Base-by-base conservation (phyloP, 2,888 invertebrate species). In the Spodoptera exigua region DNA sequence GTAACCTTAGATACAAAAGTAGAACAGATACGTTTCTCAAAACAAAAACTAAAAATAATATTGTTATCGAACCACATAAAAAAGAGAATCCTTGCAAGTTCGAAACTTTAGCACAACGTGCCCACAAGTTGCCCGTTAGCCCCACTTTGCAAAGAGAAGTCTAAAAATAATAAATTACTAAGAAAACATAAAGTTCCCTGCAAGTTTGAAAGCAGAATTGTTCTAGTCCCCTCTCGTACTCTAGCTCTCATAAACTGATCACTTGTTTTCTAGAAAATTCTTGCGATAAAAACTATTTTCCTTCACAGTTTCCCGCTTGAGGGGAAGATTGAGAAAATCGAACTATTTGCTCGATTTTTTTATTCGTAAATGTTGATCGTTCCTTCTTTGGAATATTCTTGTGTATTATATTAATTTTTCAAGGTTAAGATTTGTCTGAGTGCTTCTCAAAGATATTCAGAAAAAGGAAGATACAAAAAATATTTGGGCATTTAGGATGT, bases 121-220 rank as follows among this genome's bases (percentile, higher is more conserved):
- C 10, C 10, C 7, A 35, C 7, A 12, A 11, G n/a, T 36, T n/a
- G 17, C 46, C 16, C 49, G 34, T 17, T 14, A 37, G 40, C 14
- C 14, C 64, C 36, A 44, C 17, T 52, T 45, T 14, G 11, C 11
- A 18, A 17, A 40, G 9, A n/a, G 2, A 34, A 52, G 39, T 45
- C 66, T 65, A 14, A 61, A 68, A 72, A 76, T 61, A 61, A 75
- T 53, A 68, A 64, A 72, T 72, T 68, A 69, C 61, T 34, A 40
- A 61, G 64, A 59, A 68, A 68, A 61, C 46, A 53, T 53, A 56
- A 76, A 76, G 53, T 64, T 60, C 44, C 17, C 64, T 62, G 43
- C 55, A 39, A 55, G 44, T 45, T 46, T 56, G 49, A 34, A 58
- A 51, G 51, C 55, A 53, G 57, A 61, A 60, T 40, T 44, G 36